Conservation (phyloP, 1,140 invertebrate species). For the Pemphigus obesinymphae region DNA sequence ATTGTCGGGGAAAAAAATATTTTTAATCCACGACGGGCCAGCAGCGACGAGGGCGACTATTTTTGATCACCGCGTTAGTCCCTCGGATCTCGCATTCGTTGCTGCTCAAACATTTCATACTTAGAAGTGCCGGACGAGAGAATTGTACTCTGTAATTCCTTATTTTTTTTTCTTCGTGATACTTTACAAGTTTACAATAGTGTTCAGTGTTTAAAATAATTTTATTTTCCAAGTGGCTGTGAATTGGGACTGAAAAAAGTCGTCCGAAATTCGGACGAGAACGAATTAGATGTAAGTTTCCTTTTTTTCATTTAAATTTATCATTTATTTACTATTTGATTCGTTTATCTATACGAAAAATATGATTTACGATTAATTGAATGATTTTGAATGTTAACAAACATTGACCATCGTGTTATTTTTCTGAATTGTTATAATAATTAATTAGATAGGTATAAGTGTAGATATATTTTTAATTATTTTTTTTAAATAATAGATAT, state of each 20-base stretch:
- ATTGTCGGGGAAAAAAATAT: conserved; percentile 39
- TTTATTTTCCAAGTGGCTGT: conserved; percentile 9
- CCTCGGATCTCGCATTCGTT: conserved; percentile 34
- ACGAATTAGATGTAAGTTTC: not conserved
- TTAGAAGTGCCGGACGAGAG: conserved; percentile 20
- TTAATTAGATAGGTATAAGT: not conserved
- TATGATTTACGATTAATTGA: not conserved
- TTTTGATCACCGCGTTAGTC: conserved; percentile 40
- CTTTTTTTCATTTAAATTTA: not conserved
- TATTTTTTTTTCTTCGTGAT: not conserved
- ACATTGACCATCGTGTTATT: not conserved
- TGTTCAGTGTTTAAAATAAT: conserved; percentile 13
- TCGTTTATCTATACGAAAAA: no score
- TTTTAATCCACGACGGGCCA: conserved; percentile 33
- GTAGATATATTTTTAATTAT: no score
- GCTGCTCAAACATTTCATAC: conserved; percentile 37
- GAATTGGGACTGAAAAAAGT: not conserved
- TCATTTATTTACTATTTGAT: not conserved
- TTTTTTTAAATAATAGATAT: no score
- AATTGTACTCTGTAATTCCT: conserved; percentile 25
- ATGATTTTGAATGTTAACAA: not conserved
- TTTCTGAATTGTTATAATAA: not conserved
- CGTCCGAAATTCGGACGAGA: conserved; percentile 1
- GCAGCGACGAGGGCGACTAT: conserved; percentile 41
- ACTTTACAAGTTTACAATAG: not conserved